Base-by-base conservation (phyloP, 2,797 vertebrate genomes). In the Spea hammondii region DNA sequence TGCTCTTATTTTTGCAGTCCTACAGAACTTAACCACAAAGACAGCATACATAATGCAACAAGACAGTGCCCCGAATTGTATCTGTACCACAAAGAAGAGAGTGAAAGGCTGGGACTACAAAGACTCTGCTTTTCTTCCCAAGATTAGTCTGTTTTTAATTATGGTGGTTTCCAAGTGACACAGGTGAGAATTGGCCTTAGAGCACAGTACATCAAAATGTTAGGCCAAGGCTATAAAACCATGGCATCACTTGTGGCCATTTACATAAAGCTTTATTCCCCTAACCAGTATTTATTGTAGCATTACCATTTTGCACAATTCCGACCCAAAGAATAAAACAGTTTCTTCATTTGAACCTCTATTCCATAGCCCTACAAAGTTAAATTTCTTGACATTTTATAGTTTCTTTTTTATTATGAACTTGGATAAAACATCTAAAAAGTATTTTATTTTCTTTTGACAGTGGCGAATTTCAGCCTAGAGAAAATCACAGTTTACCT, bases 391-490 rank as follows among this genome's bases (percentile, higher is more conserved):
- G 32, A 32, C 84, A 85, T 85, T 88, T 89, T 86, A 89, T 89
- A 89, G 87, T 89, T 87, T 86, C 79, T 88, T 47, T 17, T 83
- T 81, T 76, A 83, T 92, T 89, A 92, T 87, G 87, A 91, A 92
- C 90, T 91, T 92, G 75, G 84, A 4, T 78, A 91, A 92, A 92
- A 91, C 88, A 93, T 89, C 87, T 89, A 87, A 85, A 77, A 90
- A 89, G 86, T 91, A 44, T 65, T 55, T 75, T 54, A 85, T 91
- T 91, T 92, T 90, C 89, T 92, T 91, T 89, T 91, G 88, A 92
- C 91, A 92, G 92, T 90, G 87, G 88, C n/a, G 17, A 93, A 90
- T 89, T 89, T 91, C 88, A 90, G 90, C 93, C 91, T 90, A 91
- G 88, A 90, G 89, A 93, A 91, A 91, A 91, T 89, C 90, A 89